Conservation (phyloP, 1,140 invertebrate species). For the Scylla paramamosain region DNA sequence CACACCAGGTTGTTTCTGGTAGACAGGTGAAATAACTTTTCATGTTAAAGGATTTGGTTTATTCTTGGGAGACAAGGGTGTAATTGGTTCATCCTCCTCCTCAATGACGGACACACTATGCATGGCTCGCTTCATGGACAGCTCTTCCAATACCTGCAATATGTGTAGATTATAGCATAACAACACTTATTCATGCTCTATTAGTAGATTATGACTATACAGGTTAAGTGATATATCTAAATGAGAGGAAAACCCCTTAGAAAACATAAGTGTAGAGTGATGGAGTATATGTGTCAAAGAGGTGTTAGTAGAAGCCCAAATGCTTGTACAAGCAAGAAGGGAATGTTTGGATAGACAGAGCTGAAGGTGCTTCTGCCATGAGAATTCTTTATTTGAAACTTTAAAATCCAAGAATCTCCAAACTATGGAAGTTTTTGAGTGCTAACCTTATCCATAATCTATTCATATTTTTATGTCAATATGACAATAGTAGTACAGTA, state of each 20-base stretch:
- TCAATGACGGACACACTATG: constrained; percentile 66
- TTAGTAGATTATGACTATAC: not conserved
- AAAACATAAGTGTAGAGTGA: not conserved
- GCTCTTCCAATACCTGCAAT: constrained; percentile 49
- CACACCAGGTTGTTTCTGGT: not conserved
- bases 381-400: too few species aligned
- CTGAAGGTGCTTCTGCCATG: too few species aligned
- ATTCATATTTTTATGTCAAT: too few species aligned
- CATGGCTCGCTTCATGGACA: constrained; percentile 37
- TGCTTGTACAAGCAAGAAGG: too few species aligned
- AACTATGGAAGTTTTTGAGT: too few species aligned
- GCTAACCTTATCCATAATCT: too few species aligned
- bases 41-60: not conserved
- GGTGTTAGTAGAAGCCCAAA: too few species aligned
- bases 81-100: constrained; percentile 64
- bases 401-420: too few species aligned
- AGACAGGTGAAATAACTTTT: not conserved
- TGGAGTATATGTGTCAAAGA: not conserved
- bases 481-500: too few species aligned
- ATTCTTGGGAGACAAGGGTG: constrained; percentile 59
- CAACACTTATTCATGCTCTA: too few species aligned
- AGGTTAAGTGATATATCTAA: not conserved
- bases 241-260: not conserved
- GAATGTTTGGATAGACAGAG: too few species aligned
- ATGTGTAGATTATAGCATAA: too few species aligned